A percentile compares a stretch with the other conserved stretches of the same genome.
Conservation (phyloP, 2,797 vertebrate genomes). For the Pempheris klunzingeri region DNA sequence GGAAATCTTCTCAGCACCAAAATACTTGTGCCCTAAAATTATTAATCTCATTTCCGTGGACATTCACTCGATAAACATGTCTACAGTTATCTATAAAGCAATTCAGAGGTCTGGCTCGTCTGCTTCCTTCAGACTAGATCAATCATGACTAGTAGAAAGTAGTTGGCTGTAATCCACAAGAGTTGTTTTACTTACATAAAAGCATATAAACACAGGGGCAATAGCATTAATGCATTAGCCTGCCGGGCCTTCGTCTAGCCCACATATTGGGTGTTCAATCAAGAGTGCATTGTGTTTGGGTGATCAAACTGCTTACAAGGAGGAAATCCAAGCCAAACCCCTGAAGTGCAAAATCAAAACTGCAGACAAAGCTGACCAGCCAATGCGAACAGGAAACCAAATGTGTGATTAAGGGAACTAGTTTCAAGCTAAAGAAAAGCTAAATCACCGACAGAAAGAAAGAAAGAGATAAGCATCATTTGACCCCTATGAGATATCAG, state of each 20-base stretch:
- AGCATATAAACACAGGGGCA: conserved; percentile 42
- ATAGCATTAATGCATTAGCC: conserved; percentile 55
- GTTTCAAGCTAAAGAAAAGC: conserved; percentile 12
- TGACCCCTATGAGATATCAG: not conserved
- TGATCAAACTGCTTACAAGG: conserved; percentile 60
- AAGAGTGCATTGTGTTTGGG: conserved; percentile 41
- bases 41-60: conserved; percentile 30
- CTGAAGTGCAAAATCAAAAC: conserved; percentile 47
- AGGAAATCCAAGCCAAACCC: conserved; percentile 60
- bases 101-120: conserved; percentile 35
- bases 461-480: not conserved
- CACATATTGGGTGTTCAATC: conserved; percentile 56
- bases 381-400: conserved; percentile 28
- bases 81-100: conserved; percentile 25
- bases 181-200: conserved; percentile 61
- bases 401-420: conserved; percentile 6
- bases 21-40: conserved; percentile 3
- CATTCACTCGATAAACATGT: conserved; percentile 22
- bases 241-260: conserved; percentile 37
- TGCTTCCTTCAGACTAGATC: conserved; percentile 43
- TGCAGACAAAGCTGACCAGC: conserved; percentile 31
- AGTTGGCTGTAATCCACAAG: conserved; percentile 43
- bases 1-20: conserved; percentile 22
- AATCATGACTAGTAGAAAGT: conserved; percentile 33
- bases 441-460: conserved; percentile 4